Base-by-base conservation (phyloP, 2,113 vertebrate genomes). In the Oceanodroma tethys region DNA sequence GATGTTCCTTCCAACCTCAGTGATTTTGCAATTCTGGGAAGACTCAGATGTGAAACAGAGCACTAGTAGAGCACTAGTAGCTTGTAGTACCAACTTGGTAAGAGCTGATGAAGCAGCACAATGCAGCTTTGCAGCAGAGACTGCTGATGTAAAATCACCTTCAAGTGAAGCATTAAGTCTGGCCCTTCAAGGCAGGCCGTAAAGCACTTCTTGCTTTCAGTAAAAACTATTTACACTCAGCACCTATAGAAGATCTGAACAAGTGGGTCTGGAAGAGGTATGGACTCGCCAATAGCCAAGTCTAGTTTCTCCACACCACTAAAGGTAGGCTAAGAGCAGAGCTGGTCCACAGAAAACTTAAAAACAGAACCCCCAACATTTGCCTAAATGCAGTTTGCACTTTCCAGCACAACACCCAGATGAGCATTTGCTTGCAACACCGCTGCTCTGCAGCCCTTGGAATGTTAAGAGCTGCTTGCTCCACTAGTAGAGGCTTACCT, bases 401-500 rank as follows among this genome's bases (percentile, higher is more conserved):
- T 29, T 47, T 7, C 23, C 62, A 86, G 47, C 19, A 30, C 3
- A 29, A 55, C 2, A 4, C 0, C 9, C 59, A 65, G 83, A 32
- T 0, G 32, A 90, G 62, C n/a, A 16, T 7, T 13, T 29, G n/a
- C 67, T 70, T 58, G 32, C 30, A 38, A 27, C 26, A 59, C 26
- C 21, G 8, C 48, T 52, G 38, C 23, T 40, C 43, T 27, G 23
- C n/a, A 55, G 83, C 47, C 47, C 43, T 45, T 34, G 4, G 8
- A n/a, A 6, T 2, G 4, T 5, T 16, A 48, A 27, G 58, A 25
- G 47, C 40, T 22, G 40, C 58, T 27, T 20, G 27, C 18, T 73
- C 43, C 42, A 34, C 23, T 5, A 38, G 4, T 2, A n/a, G 43
- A 16, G 40, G 40, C 98, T 98, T 97, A 99, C 99, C 98, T 98